phyloP scores from a whole-genome alignment of 2,113 vertebrate genomes.

The Acrocephalus kingi region DNA sequence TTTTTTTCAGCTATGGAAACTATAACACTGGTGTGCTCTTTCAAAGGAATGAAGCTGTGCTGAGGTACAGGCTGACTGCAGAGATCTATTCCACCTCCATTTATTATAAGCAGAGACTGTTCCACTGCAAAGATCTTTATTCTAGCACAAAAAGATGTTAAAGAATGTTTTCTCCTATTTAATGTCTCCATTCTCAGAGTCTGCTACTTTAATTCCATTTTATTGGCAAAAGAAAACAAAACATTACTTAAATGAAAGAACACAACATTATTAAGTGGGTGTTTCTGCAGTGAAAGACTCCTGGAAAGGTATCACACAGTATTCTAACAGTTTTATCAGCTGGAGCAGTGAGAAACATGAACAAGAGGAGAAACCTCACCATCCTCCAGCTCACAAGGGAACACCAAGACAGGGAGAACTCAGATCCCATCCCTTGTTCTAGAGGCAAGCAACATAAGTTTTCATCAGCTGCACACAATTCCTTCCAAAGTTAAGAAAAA shows the following conservation, averaged over 20 bases:
- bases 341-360: not conserved
- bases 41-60: not conserved
- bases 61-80: not conserved
- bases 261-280: not conserved
- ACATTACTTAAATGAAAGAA: not conserved
- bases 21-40: not conserved
- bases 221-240: not conserved
- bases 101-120: not conserved
- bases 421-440: not conserved
- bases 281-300: not conserved
- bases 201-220: not conserved
- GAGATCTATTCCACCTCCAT: not conserved
- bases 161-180: not conserved
- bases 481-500: not conserved
- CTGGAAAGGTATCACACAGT: fast-evolving
- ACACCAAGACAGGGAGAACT: not conserved
- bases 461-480: not conserved
- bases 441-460: not conserved
- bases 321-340: not conserved
- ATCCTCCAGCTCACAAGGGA: not conserved
- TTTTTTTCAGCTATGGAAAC: not conserved
- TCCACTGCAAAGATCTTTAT: not conserved
- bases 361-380: not conserved
- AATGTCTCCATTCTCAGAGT: not conserved
- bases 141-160: not conserved